Percentiles rank a stretch among this genome's conserved stretches.
Conservation (phyloP, 2,113 vertebrate genomes). For the Chloroceryle aenea region DNA sequence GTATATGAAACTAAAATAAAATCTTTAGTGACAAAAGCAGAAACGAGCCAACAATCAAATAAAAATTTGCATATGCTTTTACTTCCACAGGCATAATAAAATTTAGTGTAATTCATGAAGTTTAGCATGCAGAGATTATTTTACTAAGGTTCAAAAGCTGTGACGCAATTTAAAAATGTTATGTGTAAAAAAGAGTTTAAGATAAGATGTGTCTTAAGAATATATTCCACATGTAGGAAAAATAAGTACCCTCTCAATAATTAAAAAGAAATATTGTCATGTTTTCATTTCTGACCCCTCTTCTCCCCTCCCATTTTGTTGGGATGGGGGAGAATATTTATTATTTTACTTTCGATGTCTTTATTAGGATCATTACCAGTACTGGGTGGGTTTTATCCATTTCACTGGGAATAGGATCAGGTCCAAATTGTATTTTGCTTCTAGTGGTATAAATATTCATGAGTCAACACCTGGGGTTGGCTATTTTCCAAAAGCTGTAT, state of each 20-base stretch:
- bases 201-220: neutral
- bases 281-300: neutral
- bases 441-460: constrained; percentile 43
- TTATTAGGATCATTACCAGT: neutral
- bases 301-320: neutral
- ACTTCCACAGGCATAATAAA: neutral
- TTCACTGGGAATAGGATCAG: neutral
- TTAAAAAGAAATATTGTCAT: neutral
- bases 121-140: neutral
- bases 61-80: neutral
- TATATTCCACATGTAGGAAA: neutral
- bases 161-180: neutral
- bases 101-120: neutral
- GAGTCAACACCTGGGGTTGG: constrained; percentile 5
- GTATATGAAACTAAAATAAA: neutral
- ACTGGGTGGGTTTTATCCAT: neutral
- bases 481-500: constrained; percentile 26
- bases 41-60: too few relatives aligned
- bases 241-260: neutral
- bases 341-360: neutral
- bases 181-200: neutral
- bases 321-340: neutral
- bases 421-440: neutral
- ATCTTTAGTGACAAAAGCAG: neutral
- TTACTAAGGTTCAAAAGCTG: neutral